Base-by-base conservation (phyloP, 2,113 vertebrate genomes). In the Panthera uncia region DNA sequence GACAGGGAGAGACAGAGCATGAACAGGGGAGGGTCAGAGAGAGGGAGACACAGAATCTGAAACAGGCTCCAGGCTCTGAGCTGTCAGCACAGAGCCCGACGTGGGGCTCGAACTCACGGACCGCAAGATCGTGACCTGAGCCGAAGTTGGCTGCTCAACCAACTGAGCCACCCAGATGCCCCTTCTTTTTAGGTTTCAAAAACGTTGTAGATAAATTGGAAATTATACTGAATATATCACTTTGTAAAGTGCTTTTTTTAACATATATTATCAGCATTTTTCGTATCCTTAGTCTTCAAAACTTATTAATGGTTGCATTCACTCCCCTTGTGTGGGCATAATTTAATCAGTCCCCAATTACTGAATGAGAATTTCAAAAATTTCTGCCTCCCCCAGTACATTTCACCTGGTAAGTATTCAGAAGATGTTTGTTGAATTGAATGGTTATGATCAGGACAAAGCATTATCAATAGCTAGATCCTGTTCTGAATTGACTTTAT, bases 271-370 rank as follows among this genome's bases (percentile, higher is more conserved):
- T 55, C 52, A 45, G 79, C 83, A 95, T 78, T 81, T 89, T 65
- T 57, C 29, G 33, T n/a, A 86, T 71, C n/a, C 63, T 94, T 89
- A 94, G 7, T 76, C 91, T 86, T 94, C 88, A 89, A 82, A 95
- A 92, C 7, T 69, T 74, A 87, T 69, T 95, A 92, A 92, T 78
- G 73, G 73, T 36, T 76, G 12, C 25, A 29, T 52, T 45, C 45
- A 9, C 45, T 33, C 38, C 4, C 36, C 33, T 57, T 36, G 13
- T 16, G 61, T 12, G 31, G 23, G 1, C 78, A 36, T 36, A 74
- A 89, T 71, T 94, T 57, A 84, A 74, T 76, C 18, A n/a, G 50
- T 48, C 27, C 52, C 55, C 52, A 82, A 57, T 36, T 76, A 88
- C 23, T 85, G 29, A 91, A 45, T 36, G 45, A 85, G 52, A 97